Evolutionary conservation across 2,888 invertebrate genomes (phyloP), one percentile per base, ranked within the genome.

Genomic region (Spodoptera littoralis): DNA sequence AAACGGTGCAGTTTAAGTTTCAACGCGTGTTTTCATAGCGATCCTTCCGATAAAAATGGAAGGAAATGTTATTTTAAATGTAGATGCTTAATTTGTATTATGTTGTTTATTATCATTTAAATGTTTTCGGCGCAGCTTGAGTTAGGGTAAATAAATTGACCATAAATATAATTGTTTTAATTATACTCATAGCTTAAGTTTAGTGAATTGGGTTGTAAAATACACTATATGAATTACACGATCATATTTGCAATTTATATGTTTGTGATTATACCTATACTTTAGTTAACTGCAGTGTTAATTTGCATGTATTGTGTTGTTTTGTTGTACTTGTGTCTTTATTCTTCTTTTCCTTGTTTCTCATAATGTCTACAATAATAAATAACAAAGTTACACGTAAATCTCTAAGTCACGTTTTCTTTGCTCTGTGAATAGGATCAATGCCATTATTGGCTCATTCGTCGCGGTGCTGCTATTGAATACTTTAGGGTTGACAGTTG

Each of bases 381-480:
- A 74, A 58, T 71, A 69, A 74, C 68, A 59, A 65, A 68, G 58
- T 78, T 69, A 64, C 63, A 71, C 60, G 65, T 65, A 75, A 70
- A 83, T 83, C 70, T 73, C 70, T 76, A 70, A 66, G 80, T 87
- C 86, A 88, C 84, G 85, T 84, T 84, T 80, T 59, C 58, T 78
- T 73, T 43, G n/a, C 76, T 77, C 73, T 81, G 75, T 84, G 81
- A 83, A 85, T 81, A 81, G 72, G 76, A 73, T 76, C 65, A 76
- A 79, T 79, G 77, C 71, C 70, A 79, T 74, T 79, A 67, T 75
- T 67, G 64, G 67, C 63, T 72, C 76, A 82, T 82, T 80, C 64
- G 76, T 65, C 61, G 67, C 74, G 68, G 70, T 79, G 71, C 79
- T 76, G 48, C 60, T 55, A 53, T 65, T 60, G 58, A 61, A 51